Evolutionary conservation across 2,888 invertebrate genomes (phyloP), one percentile per base, ranked within the genome.

Genomic region (Periphyllus acericola): DNA sequence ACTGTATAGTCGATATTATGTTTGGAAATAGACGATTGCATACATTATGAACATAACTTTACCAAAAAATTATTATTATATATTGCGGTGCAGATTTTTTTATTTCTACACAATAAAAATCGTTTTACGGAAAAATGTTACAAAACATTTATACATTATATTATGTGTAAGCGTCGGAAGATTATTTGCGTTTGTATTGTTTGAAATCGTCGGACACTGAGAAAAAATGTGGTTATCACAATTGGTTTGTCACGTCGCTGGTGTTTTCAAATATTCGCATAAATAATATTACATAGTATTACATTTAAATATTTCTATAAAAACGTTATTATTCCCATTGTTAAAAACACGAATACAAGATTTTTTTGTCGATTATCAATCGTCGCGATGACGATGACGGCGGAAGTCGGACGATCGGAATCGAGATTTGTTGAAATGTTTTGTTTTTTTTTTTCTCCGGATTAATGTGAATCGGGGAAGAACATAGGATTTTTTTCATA

Each of bases 391-490:
- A 46, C 46, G 14, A 46, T 46, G 46, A 46, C 21, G 34, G 19
- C 21, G 8, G 19, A 4, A 8, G 32, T 32, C n/a, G 34, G 55
- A n/a, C 21, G n/a, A 40, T 34, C 25, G 17, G 29, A 11, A 3
- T 36, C 32, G 17, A 36, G 52, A 52, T 34, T 52, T 5, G 46
- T 52, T 1, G 17, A 52, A 52, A 34, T 60, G 6, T 34, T 66
- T 79, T 79, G 52, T 55, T 79, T 40, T n/a, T 82, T 32, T 82
- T 11, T 21, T 71, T 46, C 71, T 17, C 34, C 71, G 29, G 82
- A 82, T 82, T 83, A 83, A 34, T 34, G 34, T 3, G 60, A 83
- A 29, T 60, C 60, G 74, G n/a, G n/a, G 19, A 60, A 60, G 52
- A 82, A 82, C 60, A 11, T 19, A 25, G 25, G 0, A 55, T 74